These are phyloP conservation scores for Etheostoma spectabile DNA, from an alignment of 2,113 vertebrate genomes.

Conservation along the genomic window DNA sequence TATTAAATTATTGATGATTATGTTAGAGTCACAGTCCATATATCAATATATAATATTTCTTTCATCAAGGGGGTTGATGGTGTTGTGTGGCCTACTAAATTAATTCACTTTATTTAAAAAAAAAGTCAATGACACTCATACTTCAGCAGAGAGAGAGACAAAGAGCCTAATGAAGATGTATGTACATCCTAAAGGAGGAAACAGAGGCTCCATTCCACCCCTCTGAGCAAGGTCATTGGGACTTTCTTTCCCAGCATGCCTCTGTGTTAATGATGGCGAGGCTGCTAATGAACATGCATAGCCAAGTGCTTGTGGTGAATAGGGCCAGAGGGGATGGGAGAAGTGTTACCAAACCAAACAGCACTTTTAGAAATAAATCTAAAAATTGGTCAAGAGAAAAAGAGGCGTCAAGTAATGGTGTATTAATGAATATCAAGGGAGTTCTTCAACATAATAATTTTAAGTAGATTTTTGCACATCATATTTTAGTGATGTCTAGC, in stretches of 20 bases:
- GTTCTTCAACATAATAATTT: not conserved
- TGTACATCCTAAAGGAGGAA: slow-evolving; percentile 51
- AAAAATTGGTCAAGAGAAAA: not conserved
- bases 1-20: not conserved
- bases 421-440: not conserved
- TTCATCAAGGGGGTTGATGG: not conserved
- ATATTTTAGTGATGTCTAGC: not conserved
- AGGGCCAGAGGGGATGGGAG: slow-evolving; percentile 15
- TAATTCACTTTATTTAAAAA: not conserved
- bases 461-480: not conserved
- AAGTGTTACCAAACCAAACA: slow-evolving; percentile 14
- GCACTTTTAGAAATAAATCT: slow-evolving; percentile 21
- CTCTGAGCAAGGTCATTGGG: slow-evolving; percentile 44
- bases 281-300: slow-evolving; percentile 51
- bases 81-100: slow-evolving; percentile 28
- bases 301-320: slow-evolving; percentile 28
- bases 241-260: slow-evolving; percentile 53
- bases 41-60: no score
- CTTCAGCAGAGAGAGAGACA: slow-evolving; percentile 43
- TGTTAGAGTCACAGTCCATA: no score
- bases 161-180: slow-evolving; percentile 67
- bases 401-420: not conserved
- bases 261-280: slow-evolving; percentile 55
- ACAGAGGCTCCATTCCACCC: slow-evolving; percentile 45
- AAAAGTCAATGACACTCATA: slow-evolving; percentile 36